Percentiles rank a stretch among this genome's conserved stretches.
Evolutionary conservation across 2,113 vertebrate genomes (phyloP).

Genomic region (Pycnonotus jocosus): DNA sequence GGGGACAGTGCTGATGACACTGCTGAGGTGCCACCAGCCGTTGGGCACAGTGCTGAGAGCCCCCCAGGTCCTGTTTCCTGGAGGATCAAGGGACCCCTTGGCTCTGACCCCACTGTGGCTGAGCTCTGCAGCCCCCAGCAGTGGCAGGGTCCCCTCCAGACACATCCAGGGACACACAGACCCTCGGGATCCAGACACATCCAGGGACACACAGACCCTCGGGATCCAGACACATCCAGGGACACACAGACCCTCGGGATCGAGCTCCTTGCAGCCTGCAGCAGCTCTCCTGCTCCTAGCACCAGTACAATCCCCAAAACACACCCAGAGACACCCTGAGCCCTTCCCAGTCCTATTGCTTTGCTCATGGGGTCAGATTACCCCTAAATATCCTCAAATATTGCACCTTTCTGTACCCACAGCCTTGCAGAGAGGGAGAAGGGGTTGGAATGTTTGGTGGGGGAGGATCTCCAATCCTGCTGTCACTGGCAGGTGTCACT

Average conservation of each 20-base stretch:
- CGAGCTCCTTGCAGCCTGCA: background rate
- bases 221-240: no score
- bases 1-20: no score
- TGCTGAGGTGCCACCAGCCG: no score
- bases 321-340: background rate
- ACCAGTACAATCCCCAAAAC: background rate
- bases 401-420: constrained; percentile 35
- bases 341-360: background rate
- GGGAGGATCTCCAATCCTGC: background rate
- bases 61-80: background rate
- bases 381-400: background rate
- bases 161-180: background rate
- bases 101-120: background rate
- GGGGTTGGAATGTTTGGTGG: background rate
- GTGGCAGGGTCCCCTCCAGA: background rate
- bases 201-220: no score
- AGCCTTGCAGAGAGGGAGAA: background rate
- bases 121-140: background rate
- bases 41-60: background rate
- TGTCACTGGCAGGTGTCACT: background rate
- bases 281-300: background rate
- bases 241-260: fast-evolving
- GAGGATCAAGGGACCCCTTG: background rate
- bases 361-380: background rate
- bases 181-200: no score